These are phyloP conservation scores for Actenoides lindsayi DNA, from an alignment of 2,113 vertebrate species.

Conservation along the genomic window DNA sequence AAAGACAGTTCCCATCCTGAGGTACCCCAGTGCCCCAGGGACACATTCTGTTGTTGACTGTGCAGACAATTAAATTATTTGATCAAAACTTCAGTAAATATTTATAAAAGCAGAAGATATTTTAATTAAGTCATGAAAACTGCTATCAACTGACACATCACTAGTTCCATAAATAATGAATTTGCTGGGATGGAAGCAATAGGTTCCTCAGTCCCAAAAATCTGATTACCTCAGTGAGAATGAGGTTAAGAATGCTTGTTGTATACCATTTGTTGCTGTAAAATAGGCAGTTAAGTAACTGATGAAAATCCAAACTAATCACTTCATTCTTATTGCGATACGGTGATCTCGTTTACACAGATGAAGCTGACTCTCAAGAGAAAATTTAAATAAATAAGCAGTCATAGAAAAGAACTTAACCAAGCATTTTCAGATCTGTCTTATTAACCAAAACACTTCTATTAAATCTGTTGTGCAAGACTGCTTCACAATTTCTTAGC, in stretches of 20 bases:
- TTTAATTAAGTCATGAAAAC: neutral
- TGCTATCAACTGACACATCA: neutral
- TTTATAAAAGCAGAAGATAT: neutral
- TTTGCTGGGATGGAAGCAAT: neutral
- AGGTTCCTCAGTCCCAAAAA: neutral
- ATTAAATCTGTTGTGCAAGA: constrained; percentile 15
- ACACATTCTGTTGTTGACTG: neutral
- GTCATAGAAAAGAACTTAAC: neutral
- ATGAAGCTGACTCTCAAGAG: neutral
- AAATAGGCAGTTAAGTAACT: neutral
- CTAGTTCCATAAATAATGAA: neutral
- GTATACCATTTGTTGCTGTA: neutral
- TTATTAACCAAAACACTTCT: constrained; percentile 19
- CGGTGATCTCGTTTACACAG: neutral
- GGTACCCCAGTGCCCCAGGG: neutral
- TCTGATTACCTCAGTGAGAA: neutral
- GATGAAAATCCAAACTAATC: neutral
- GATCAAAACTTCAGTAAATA: neutral
- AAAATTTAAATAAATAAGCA: constrained; percentile 18
- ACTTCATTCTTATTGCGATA: neutral
- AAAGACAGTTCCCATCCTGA: neutral
- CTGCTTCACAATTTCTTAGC: neutral
- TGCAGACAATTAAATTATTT: neutral
- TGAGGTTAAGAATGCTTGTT: neutral
- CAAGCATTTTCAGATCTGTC: neutral